Conservation (phyloP, 2,113 vertebrate species). For the Sphaerodactylus townsendi region DNA sequence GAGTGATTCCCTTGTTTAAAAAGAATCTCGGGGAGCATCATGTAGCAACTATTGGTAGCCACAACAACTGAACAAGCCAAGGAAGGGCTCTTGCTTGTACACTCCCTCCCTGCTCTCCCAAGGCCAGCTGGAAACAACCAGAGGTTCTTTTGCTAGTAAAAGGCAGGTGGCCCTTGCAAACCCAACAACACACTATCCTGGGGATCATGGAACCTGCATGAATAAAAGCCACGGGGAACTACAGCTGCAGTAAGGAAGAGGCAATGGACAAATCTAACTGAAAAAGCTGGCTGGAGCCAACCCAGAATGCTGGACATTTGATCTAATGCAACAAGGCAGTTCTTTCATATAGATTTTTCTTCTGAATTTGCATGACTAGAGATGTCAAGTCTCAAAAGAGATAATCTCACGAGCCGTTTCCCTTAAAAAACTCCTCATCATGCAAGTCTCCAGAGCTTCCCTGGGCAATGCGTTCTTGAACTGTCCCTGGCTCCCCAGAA, state of each 20-base stretch:
- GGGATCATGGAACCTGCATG: too few relatives aligned
- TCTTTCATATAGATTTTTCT: background rate
- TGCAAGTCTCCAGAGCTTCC: background rate
- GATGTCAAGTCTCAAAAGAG: background rate
- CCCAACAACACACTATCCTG: too few relatives aligned
- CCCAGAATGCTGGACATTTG: background rate
- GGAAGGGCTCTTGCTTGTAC: too few relatives aligned
- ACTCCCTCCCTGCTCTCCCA: background rate
- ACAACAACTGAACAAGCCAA: too few relatives aligned
- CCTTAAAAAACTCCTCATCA: background rate
- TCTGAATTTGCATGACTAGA: slow-evolving; percentile 5
- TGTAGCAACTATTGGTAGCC: background rate
- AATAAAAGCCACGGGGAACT: too few relatives aligned
- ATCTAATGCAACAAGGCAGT: background rate
- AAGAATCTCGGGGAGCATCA: background rate
- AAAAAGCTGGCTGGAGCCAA: too few relatives aligned
- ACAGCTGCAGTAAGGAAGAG: too few relatives aligned
- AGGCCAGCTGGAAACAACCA: too few relatives aligned
- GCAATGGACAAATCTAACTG: too few relatives aligned
- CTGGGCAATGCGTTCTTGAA: background rate
- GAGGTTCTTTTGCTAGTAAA: too few relatives aligned
- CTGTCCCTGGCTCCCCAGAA: background rate
- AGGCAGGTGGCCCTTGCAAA: too few relatives aligned
- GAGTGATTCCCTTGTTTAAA: background rate
- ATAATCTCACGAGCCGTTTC: too few relatives aligned